Conservation (phyloP, 2,113 vertebrate species). For the Scatophagus argus region DNA sequence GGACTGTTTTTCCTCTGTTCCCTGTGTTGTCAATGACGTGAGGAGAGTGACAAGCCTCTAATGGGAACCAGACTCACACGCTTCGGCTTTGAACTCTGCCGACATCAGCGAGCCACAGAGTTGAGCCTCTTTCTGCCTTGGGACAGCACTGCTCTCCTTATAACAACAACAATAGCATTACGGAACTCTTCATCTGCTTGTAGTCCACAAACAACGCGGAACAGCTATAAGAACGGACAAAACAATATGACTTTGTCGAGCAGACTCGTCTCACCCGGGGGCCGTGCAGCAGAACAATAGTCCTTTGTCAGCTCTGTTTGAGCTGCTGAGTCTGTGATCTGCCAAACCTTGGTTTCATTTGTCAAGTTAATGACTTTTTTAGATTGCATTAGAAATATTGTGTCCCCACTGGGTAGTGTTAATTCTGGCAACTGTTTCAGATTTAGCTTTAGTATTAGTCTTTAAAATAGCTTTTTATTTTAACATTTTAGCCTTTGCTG, state of each 20-base stretch:
- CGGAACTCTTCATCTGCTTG: constrained; percentile 53
- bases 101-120: constrained; percentile 43
- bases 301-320: constrained; percentile 45
- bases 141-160: constrained; percentile 39
- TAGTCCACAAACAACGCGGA: constrained; percentile 36
- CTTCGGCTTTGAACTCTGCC: constrained; percentile 81
- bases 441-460: too few species aligned
- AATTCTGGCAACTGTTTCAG: too few species aligned
- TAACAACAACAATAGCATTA: constrained; percentile 68
- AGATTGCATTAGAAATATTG: constrained; percentile 41
- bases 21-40: constrained; percentile 85
- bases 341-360: constrained; percentile 43
- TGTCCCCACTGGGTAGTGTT: constrained; percentile 18
- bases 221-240: constrained; percentile 43
- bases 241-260: constrained; percentile 55
- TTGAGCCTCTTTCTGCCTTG: constrained; percentile 35
- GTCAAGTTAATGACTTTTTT: constrained; percentile 45
- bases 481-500: too few species aligned
- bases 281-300: constrained; percentile 59
- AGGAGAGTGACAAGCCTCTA: constrained; percentile 86
- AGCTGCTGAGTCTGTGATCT: constrained; percentile 48
- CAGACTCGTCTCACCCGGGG: constrained; percentile 34
- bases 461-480: too few species aligned
- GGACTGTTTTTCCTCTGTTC: constrained; percentile 78
- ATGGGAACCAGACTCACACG: constrained; percentile 82